These are phyloP conservation scores for Aphidoletes aphidimyza DNA, from an alignment of 2,888 invertebrate species.

Conservation along the genomic window DNA sequence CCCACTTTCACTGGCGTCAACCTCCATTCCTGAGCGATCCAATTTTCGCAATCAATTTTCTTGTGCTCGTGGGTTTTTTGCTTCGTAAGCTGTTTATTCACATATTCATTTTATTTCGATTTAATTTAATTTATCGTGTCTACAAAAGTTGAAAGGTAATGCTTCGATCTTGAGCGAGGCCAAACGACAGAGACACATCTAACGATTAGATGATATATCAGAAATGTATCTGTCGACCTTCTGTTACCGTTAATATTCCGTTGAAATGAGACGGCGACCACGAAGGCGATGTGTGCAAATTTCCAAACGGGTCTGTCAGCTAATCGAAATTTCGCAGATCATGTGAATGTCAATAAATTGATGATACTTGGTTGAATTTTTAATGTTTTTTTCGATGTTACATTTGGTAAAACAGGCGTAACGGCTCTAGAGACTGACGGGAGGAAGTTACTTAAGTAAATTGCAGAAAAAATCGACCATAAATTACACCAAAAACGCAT, in stretches of 20 bases:
- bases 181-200: not conserved
- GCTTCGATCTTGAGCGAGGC: too few species aligned
- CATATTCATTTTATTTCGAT: not conserved
- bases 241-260: not conserved
- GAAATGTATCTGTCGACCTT: constrained; percentile 8
- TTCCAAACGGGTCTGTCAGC: not conserved
- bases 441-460: not conserved
- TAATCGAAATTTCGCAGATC: not conserved
- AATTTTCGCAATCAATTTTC: too few species aligned
- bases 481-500: too few species aligned
- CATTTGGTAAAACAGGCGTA: too few species aligned
- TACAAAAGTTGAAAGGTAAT: not conserved
- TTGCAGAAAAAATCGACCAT: too few species aligned
- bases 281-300: not conserved
- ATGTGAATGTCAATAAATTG: constrained; percentile 2
- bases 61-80: too few species aligned
- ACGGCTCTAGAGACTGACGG: not conserved
- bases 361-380: not conserved
- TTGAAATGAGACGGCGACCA: too few species aligned
- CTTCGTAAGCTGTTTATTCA: too few species aligned
- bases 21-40: too few species aligned
- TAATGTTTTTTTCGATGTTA: too few species aligned
- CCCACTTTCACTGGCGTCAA: too few species aligned
- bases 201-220: not conserved
- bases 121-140: not conserved